Conservation (phyloP, 64 coral and sea anemone species). For the Stichodactyla mertensii region DNA sequence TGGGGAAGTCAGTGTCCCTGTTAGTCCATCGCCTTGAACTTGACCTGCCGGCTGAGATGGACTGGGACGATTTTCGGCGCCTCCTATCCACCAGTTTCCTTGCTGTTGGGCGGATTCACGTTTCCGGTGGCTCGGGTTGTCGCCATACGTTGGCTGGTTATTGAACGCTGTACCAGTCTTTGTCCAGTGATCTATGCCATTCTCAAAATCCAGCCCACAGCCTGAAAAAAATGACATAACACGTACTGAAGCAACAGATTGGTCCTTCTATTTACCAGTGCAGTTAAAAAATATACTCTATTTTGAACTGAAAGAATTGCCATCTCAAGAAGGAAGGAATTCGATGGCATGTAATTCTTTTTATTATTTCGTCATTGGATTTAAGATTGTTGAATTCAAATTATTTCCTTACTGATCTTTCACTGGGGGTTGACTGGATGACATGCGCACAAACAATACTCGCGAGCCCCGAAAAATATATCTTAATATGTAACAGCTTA, state of each 20-base stretch:
- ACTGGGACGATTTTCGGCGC: constrained; percentile 15
- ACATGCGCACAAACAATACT: too few relatives aligned
- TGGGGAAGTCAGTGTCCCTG: constrained; percentile 42
- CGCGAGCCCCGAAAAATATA: too few relatives aligned
- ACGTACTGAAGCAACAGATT: background rate
- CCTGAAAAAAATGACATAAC: background rate
- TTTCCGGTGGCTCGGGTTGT: constrained; percentile 14
- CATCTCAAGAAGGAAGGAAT: too few relatives aligned
- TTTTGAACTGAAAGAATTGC: too few relatives aligned
- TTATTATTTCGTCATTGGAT: too few relatives aligned
- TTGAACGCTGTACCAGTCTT: constrained; percentile 29
- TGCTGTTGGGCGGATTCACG: constrained; percentile 15
- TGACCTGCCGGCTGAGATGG: background rate
- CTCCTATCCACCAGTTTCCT: constrained; percentile 46
- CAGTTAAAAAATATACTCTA: background rate
- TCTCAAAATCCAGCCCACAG: constrained; percentile 45
- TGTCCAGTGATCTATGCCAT: constrained; percentile 24
- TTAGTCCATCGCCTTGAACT: constrained; percentile 23
- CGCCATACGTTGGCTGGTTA: constrained; percentile 40
- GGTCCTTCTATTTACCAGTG: background rate
- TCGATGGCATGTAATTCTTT: too few relatives aligned
- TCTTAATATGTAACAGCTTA: background rate
- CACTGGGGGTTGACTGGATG: too few relatives aligned
- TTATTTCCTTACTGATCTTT: too few relatives aligned
- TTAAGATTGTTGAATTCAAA: too few relatives aligned